Percentiles rank a stretch among this genome's conserved stretches.
phyloP scores from a whole-genome alignment of 2,888 invertebrate species.

The Drosophila prolongata region DNA sequence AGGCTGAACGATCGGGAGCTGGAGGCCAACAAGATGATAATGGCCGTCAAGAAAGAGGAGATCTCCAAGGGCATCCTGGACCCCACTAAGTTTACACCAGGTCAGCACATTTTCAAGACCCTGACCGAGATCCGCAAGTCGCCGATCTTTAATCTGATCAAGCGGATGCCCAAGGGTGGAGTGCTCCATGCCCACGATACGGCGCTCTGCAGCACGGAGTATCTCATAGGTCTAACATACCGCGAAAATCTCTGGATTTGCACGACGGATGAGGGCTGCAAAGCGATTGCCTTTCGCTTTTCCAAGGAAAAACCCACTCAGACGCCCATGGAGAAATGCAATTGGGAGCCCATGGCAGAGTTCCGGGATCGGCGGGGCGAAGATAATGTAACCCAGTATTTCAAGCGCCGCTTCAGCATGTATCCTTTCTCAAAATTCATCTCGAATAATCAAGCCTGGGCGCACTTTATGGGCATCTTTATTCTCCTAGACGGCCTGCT shows the following conservation, averaged over 20 bases:
- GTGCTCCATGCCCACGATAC: conserved; percentile 89
- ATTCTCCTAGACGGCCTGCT: conserved; percentile 85
- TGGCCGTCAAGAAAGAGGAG: conserved; percentile 86
- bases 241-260: conserved; percentile 86
- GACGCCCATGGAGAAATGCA: conserved; percentile 35
- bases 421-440: conserved; percentile 85
- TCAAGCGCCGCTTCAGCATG: conserved; percentile 86
- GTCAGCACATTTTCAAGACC: conserved; percentile 88
- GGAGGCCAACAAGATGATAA: conserved; percentile 86
- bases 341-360: conserved; percentile 68
- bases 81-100: conserved; percentile 87
- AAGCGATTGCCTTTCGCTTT: conserved; percentile 61
- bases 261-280: conserved; percentile 39
- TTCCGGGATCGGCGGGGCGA: conserved; percentile 68
- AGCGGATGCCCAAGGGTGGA: conserved; percentile 90
- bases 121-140: conserved; percentile 87
- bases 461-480: conserved; percentile 86
- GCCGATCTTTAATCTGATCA: conserved; percentile 88
- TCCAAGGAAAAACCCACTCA: conserved; percentile 52
- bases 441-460: conserved; percentile 87
- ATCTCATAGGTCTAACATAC: conserved; percentile 87
- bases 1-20: conserved; percentile 85
- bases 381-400: conserved; percentile 85
- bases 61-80: conserved; percentile 86
- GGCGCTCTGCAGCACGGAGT: conserved; percentile 87